Evolutionary conservation across 2,113 vertebrate species (phyloP).

Genomic region (Acrocephalus kingi): DNA sequence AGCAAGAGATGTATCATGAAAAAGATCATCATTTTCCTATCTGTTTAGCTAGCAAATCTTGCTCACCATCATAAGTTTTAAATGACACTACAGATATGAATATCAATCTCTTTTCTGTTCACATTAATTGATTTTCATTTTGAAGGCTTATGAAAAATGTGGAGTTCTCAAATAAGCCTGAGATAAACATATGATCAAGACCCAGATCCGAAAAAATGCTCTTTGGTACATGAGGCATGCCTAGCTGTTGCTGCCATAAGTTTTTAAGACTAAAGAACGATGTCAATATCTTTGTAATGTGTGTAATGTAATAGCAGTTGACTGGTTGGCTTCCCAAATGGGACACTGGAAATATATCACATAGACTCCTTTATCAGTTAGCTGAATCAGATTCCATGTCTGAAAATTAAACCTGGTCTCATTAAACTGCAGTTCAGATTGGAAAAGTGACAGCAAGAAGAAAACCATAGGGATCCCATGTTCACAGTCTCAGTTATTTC

Average conservation of each 20-base stretch:
- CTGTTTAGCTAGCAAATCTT: not conserved
- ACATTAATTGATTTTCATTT: not conserved
- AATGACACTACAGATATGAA: not conserved
- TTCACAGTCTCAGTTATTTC: constrained; percentile 3
- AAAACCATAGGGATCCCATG: not conserved
- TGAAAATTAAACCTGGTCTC: constrained; percentile 1
- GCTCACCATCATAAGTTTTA: not conserved
- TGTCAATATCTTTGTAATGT: not conserved
- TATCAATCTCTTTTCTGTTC: not conserved
- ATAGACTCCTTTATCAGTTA: not conserved
- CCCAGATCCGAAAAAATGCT: not conserved
- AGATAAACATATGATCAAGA: not conserved
- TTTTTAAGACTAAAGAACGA: not conserved
- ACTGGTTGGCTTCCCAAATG: not conserved
- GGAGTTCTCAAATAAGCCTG: not conserved
- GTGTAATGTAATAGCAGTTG: not conserved
- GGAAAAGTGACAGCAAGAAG: not conserved
- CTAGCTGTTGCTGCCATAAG: not conserved
- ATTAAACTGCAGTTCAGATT: not conserved
- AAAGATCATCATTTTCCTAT: not conserved
- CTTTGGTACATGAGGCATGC: not conserved
- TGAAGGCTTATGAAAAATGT: not conserved
- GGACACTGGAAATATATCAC: not conserved
- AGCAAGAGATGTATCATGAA: not conserved
- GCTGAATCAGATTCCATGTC: not conserved